A percentile compares a stretch with the other conserved stretches of the same genome.
Evolutionary conservation across 2,888 invertebrate genomes (phyloP).

Genomic region (Allolobophora icterica): DNA sequence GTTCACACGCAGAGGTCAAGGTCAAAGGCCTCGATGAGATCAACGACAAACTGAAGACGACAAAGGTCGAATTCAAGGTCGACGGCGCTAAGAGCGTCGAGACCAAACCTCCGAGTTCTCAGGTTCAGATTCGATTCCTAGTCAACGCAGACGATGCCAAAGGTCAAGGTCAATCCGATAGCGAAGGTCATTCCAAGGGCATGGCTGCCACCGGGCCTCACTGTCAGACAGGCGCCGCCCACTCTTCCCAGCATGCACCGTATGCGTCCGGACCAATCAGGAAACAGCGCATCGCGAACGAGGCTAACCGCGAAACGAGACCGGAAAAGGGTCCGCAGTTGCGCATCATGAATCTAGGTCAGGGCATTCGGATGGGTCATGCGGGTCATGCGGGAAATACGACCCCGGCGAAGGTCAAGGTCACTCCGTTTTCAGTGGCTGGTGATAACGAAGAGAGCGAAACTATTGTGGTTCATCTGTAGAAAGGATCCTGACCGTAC

Average conservation of each 20-base stretch:
- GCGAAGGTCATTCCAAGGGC: not conserved
- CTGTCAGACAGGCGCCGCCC: not conserved
- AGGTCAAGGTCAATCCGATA: not conserved
- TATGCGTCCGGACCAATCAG: not conserved
- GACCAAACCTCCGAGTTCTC: not conserved
- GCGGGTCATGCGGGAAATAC: not conserved
- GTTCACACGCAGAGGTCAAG: not conserved
- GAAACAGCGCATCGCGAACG: not conserved
- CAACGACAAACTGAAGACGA: not conserved
- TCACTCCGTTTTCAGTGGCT: not conserved
- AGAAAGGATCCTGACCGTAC: not conserved
- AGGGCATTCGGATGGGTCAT: not conserved
- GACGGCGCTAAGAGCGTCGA: not conserved
- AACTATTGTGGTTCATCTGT: not conserved
- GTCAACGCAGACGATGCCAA: not conserved
- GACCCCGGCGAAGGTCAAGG: not conserved
- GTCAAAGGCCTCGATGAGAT: not conserved
- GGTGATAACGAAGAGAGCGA: not conserved
- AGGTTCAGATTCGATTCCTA: not conserved
- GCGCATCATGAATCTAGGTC: not conserved
- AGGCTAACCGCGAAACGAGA: not conserved
- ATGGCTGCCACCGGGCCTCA: not conserved
- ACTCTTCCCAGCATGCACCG: not conserved
- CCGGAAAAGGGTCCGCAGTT: not conserved
- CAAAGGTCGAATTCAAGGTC: constrained; percentile 19